These are phyloP conservation scores for Monochamus saltuarius DNA, from an alignment of 1,140 invertebrate genomes.

Conservation along the genomic window DNA sequence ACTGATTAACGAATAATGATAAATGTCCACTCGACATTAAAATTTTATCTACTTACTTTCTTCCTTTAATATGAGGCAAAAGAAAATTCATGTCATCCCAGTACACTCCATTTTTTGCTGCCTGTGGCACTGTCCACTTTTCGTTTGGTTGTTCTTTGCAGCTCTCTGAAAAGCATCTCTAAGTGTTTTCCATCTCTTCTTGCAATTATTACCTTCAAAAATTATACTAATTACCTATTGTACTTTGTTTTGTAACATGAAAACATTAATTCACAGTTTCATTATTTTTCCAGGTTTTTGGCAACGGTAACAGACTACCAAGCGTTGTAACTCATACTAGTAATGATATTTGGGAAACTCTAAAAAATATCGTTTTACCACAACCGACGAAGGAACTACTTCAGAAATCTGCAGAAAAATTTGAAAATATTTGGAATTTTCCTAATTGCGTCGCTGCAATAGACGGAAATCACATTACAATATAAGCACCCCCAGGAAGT, in stretches of 20 bases:
- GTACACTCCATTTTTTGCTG: slow-evolving; percentile 21
- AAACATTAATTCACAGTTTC: slow-evolving; percentile 3
- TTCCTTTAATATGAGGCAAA: slow-evolving; percentile 23
- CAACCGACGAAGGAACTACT: slow-evolving; percentile 21
- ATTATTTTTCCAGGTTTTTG: slow-evolving; percentile 21
- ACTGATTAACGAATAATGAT: slow-evolving; percentile 1
- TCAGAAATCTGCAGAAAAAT: slow-evolving; percentile 17
- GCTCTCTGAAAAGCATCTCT: slow-evolving; percentile 12
- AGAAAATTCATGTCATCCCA: slow-evolving; percentile 24
- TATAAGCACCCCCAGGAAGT: slow-evolving; percentile 12
- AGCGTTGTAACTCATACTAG: slow-evolving; percentile 19
- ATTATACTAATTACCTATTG: slow-evolving; percentile 19
- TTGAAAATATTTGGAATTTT: slow-evolving; percentile 21
- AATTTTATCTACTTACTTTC: slow-evolving; percentile 15
- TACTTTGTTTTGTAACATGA: too few relatives aligned
- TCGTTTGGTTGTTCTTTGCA: slow-evolving; percentile 6
- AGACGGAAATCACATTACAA: slow-evolving; percentile 6
- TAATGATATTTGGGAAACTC: slow-evolving; percentile 16
- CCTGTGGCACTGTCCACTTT: slow-evolving; percentile 14
- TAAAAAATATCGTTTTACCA: slow-evolving; percentile 16
- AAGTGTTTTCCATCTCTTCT: slow-evolving; percentile 15
- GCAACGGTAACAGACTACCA: slow-evolving; percentile 18
- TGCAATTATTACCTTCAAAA: slow-evolving; percentile 10
- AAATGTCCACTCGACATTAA: slow-evolving; percentile 3
- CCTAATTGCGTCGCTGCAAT: slow-evolving; percentile 18